Evolutionary conservation across 2,113 vertebrate species (phyloP).

Genomic region (Synodontis membranacea): DNA sequence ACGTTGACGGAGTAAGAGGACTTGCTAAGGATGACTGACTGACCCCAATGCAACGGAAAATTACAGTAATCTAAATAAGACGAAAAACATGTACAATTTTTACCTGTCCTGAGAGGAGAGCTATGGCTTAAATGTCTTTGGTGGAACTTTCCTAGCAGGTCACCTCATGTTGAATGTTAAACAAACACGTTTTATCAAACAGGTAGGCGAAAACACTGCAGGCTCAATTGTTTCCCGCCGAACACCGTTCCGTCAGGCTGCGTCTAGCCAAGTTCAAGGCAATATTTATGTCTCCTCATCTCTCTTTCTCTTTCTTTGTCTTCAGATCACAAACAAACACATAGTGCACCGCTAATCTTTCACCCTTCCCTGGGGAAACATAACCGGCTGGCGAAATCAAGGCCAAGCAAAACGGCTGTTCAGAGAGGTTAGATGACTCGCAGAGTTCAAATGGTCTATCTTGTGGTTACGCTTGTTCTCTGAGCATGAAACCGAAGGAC

Average conservation of each 20-base stretch:
- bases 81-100: no score
- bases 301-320: not conserved
- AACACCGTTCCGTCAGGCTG: conserved; percentile 1
- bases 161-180: not conserved
- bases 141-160: not conserved
- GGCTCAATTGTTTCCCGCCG: not conserved
- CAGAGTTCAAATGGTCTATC: conserved; percentile 51
- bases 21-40: no score
- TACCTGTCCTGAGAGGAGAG: no score
- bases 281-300: not conserved
- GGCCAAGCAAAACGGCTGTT: conserved; percentile 43
- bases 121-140: no score
- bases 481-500: conserved; percentile 39
- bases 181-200: not conserved
- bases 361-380: conserved; percentile 36
- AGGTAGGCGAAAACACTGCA: not conserved
- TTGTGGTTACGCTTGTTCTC: conserved; percentile 36
- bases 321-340: conserved; percentile 27
- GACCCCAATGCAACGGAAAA: no score
- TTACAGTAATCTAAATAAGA: no score
- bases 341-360: conserved; percentile 32
- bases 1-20: no score
- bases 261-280: conserved; percentile 14
- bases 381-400: conserved; percentile 33
- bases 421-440: conserved; percentile 31